phyloP scores from a whole-genome alignment of 2,888 invertebrate genomes.

The Gandaritis pyraliata region DNA sequence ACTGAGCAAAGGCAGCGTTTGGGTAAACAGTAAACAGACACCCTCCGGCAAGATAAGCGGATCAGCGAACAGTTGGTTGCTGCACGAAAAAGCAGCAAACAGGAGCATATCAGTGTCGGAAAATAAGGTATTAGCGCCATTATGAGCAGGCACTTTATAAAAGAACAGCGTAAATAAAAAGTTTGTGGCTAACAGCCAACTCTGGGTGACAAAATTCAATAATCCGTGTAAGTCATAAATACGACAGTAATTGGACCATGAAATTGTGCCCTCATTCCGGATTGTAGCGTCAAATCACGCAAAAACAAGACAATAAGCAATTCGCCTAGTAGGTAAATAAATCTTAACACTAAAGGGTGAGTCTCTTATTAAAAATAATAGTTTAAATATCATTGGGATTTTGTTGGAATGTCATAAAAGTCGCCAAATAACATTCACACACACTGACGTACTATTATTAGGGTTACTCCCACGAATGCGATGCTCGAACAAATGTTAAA shows the following conservation, averaged over 20 bases:
- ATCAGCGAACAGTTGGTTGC: constrained; percentile 1
- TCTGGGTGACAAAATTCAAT: not conserved
- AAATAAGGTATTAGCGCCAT: constrained; percentile 2
- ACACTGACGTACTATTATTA: no score
- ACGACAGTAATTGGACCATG: constrained; percentile 13
- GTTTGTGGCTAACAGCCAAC: constrained; percentile 1
- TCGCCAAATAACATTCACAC: no score
- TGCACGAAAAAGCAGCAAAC: constrained; percentile 5
- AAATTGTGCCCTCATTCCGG: constrained; percentile 13
- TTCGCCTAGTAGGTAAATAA: not conserved
- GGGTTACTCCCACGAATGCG: no score
- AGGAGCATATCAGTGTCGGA: constrained; percentile 2
- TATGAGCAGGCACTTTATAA: not conserved
- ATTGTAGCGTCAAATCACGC: constrained; percentile 13
- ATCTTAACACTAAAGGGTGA: no score
- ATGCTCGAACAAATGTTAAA: no score
- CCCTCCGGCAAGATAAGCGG: constrained; percentile 7
- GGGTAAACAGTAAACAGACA: constrained; percentile 9
- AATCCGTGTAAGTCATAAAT: constrained; percentile 1
- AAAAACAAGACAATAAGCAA: constrained; percentile 27
- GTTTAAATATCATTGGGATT: no score
- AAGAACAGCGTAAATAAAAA: constrained; percentile 1
- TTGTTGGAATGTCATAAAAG: no score
- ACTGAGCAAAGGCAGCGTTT: constrained; percentile 9
- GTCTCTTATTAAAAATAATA: no score